Evolutionary conservation across 2,888 invertebrate species (phyloP), one percentile per base, ranked within the genome.

Genomic region (Flabesymbios commensalis): DNA sequence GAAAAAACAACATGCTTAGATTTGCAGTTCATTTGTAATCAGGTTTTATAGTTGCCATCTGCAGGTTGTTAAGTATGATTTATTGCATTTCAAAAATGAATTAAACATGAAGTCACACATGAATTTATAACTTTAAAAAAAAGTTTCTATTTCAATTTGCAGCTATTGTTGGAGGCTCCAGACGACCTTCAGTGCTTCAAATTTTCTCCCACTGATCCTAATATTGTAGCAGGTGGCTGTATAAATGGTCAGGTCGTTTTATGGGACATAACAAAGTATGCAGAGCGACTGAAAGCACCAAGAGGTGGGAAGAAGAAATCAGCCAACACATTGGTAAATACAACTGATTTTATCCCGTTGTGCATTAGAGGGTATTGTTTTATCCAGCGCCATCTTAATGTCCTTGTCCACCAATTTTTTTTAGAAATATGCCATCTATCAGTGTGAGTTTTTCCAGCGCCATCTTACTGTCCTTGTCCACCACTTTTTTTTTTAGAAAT

Each of bases 191-290:
- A 75, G 64, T 77, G 78, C 66, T 83, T 83, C 70, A 73, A 78
- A 69, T 83, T 83, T 65, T 75, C 73, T 61, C 81, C 81, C 0
- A 73, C 79, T 0, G 78, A 83, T 61, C 77, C 80, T 1, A 78
- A 82, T 70, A 73, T 79, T 28, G 74, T 83, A 4, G 80, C 75
- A 43, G 82, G 81, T 19, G 83, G 83, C n/a, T 83, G 83, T 66
- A 74, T 78, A 56, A 83, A 82, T 68, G 83, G 83, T 0, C 82
- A 82, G 72, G 69, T 83, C n/a, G 80, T 83, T 28, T 57, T 83
- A 56, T 83, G 83, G 83, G 83, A 83, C 70, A 80, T 82, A 39
- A 71, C 80, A 10, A 72, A 75, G 22, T 75, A 81, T 57, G 74
- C 73, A 39, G 80, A 81, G 54, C 63, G 78, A 51, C 74, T 83